Evolutionary conservation across 1,140 invertebrate genomes (phyloP).

Genomic region (Drosophila pruinosa): DNA sequence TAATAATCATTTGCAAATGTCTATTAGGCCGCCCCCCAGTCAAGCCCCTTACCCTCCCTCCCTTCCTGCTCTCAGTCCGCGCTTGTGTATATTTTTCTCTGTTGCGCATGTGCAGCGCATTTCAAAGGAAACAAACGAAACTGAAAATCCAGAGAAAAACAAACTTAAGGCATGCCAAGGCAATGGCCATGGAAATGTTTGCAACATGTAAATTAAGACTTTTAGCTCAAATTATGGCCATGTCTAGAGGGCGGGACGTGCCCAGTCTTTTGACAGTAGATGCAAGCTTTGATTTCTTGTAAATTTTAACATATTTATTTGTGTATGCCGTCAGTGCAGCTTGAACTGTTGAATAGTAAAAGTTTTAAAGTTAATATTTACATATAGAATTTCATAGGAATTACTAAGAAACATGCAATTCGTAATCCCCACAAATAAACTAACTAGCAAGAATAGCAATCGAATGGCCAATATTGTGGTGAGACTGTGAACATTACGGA

Average conservation of each 20-base stretch:
- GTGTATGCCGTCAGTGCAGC: no score
- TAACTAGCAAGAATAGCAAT: neutral
- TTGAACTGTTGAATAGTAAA: neutral
- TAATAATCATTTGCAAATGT: conserved; percentile 68
- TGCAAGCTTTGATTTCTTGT: conserved; percentile 33
- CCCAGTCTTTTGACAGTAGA: neutral
- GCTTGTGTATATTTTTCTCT: neutral
- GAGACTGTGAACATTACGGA: conserved; percentile 36
- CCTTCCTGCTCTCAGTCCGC: neutral
- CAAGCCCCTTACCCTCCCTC: neutral
- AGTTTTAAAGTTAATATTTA: neutral
- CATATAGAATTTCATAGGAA: neutral
- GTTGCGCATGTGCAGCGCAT: conserved; percentile 49
- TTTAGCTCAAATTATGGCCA: conserved; percentile 52
- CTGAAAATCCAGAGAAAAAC: conserved; percentile 32
- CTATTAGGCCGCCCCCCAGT: conserved; percentile 38
- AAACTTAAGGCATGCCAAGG: conserved; percentile 14
- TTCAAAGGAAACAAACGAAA: conserved; percentile 53
- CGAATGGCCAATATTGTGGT: neutral
- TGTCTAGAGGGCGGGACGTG: neutral
- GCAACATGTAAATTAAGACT: conserved; percentile 58
- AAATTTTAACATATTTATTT: conserved; percentile 9
- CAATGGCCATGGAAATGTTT: conserved; percentile 30
- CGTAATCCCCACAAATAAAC: no score
- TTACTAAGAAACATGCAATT: neutral